A percentile compares a stretch with the other conserved stretches of the same genome.
Evolutionary conservation across 2,888 invertebrate species (phyloP).

Genomic region (Melanostoma scalare): DNA sequence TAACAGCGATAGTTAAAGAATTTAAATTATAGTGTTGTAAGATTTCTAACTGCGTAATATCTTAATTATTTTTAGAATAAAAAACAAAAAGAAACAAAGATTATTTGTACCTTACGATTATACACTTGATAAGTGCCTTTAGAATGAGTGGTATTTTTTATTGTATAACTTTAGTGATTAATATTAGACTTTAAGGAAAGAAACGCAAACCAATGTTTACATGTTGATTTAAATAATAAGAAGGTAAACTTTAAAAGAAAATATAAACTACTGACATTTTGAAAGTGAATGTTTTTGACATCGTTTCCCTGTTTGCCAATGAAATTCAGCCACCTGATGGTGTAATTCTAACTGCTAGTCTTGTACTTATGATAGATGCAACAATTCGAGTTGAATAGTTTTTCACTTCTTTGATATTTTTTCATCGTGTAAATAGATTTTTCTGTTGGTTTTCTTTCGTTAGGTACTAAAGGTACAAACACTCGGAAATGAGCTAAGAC

Average conservation of each 20-base stretch:
- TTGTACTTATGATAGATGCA: too few relatives aligned
- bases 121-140: conserved; percentile 50
- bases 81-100: conserved; percentile 39
- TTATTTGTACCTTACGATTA: conserved; percentile 37
- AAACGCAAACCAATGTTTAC: conserved; percentile 39
- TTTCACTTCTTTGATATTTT: too few relatives aligned
- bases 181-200: conserved; percentile 20
- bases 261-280: conserved; percentile 14
- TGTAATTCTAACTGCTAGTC: too few relatives aligned
- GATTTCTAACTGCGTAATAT: conserved; percentile 1
- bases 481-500: too few relatives aligned
- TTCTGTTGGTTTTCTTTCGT: too few relatives aligned
- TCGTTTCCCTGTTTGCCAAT: neutral
- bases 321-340: too few relatives aligned
- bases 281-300: neutral
- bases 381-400: too few relatives aligned
- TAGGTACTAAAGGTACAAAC: too few relatives aligned
- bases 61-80: conserved; percentile 41
- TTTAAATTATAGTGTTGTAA: conserved; percentile 55
- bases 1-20: conserved; percentile 83
- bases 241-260: conserved; percentile 25
- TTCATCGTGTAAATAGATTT: too few relatives aligned
- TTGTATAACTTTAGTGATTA: conserved; percentile 18
- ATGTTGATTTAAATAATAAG: conserved; percentile 35
- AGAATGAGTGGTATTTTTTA: conserved; percentile 44